Evolutionary conservation across 64 coral and sea anemone species (phyloP).

Genomic region (Acropora yongei): DNA sequence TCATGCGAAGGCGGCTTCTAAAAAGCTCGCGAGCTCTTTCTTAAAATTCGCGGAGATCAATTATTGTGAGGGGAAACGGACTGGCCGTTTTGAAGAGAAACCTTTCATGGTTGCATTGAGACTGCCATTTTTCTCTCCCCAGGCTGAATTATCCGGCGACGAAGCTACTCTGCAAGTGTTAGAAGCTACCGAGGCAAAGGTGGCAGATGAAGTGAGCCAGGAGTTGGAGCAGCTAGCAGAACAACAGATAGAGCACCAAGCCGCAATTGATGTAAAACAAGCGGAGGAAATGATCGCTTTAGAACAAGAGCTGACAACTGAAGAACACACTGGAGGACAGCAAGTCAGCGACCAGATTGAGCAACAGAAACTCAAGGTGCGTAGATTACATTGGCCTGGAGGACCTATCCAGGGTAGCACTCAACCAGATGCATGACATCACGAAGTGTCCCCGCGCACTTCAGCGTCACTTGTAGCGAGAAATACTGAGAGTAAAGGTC

Average conservation of each 20-base stretch:
- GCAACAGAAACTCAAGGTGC: constrained; percentile 90
- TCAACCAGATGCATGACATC: too few relatives aligned
- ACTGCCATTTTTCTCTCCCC: not conserved
- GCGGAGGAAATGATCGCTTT: constrained; percentile 56
- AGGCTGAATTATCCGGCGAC: constrained; percentile 88
- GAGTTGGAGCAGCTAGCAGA: constrained; percentile 67
- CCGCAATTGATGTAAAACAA: constrained; percentile 75
- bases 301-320: constrained; percentile 63
- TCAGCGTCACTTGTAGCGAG: too few relatives aligned
- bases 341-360: constrained; percentile 82
- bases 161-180: constrained; percentile 71
- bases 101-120: too few relatives aligned
- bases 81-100: too few relatives aligned
- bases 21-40: too few relatives aligned
- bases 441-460: too few relatives aligned
- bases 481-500: too few relatives aligned
- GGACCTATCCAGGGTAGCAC: too few relatives aligned
- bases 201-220: constrained; percentile 41
- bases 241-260: constrained; percentile 72
- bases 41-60: too few relatives aligned
- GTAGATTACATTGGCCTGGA: too few relatives aligned
- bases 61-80: too few relatives aligned
- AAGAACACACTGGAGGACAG: constrained; percentile 33
- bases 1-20: too few relatives aligned
- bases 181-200: constrained; percentile 61